Percentiles rank a stretch among this genome's conserved stretches.
These are phyloP conservation scores for Metallyticus violacea DNA, from an alignment of 2,888 invertebrate species.

Conservation along the genomic window DNA sequence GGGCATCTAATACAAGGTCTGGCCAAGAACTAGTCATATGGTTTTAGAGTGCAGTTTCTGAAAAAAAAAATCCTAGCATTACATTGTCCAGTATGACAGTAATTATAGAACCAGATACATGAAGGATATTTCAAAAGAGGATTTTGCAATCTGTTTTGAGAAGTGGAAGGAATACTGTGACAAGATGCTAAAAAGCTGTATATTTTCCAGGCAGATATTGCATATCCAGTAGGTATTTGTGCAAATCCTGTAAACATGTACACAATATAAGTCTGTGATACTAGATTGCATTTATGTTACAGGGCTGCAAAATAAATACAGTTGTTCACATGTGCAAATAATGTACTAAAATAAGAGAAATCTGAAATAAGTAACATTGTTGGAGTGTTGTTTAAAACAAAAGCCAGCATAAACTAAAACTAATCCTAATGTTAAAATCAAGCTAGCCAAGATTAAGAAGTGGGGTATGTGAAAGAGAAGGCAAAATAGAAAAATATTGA, in stretches of 20 bases:
- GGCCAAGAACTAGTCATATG: too few species aligned
- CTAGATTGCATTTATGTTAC: neutral
- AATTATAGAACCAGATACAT: neutral
- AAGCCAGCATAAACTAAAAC: slow-evolving; percentile 10
- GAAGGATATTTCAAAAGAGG: too few species aligned
- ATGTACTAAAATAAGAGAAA: neutral
- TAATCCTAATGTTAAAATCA: slow-evolving; percentile 1
- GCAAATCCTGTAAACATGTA: neutral
- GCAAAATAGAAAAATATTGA: neutral
- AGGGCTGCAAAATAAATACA: neutral
- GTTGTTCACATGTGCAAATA: neutral
- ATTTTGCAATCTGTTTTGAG: too few species aligned
- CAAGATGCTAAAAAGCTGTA: too few species aligned
- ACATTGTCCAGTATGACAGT: neutral
- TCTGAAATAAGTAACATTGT: slow-evolving; percentile 14
- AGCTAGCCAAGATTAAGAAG: slow-evolving; percentile 1
- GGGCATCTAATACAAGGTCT: too few species aligned
- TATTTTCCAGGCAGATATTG: too few species aligned
- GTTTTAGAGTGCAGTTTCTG: too few species aligned
- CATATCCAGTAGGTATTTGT: neutral
- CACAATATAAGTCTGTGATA: neutral
- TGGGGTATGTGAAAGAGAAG: neutral
- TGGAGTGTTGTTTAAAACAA: slow-evolving; percentile 5
- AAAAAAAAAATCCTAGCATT: too few species aligned
- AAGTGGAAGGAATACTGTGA: too few species aligned